Percentiles rank a stretch among this genome's conserved stretches.
Evolutionary conservation across 2,888 invertebrate genomes (phyloP).

Genomic region (Noctua pronuba): DNA sequence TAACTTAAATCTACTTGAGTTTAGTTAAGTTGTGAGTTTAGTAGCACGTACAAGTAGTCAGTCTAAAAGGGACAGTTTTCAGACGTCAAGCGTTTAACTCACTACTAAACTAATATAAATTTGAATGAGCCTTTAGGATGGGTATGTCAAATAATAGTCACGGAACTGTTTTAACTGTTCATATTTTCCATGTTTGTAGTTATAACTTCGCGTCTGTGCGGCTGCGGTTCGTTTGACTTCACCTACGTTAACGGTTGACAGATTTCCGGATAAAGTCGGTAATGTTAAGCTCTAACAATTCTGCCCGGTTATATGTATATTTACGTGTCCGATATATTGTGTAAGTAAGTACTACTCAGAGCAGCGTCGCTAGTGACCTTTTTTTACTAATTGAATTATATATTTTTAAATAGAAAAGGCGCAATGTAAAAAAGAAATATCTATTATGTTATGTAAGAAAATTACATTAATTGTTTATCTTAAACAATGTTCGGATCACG

Average conservation of each 20-base stretch:
- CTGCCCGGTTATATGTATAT: background rate
- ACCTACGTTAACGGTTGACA: slow-evolving; percentile 12
- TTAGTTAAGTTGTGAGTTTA: background rate
- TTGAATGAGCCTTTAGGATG: background rate
- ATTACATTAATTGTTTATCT: background rate
- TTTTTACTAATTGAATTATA: background rate
- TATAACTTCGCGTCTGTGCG: background rate
- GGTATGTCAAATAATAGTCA: background rate
- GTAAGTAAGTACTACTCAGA: background rate
- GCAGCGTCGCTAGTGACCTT: background rate
- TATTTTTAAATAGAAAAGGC: background rate
- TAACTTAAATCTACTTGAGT: too few species aligned
- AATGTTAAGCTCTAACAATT: background rate
- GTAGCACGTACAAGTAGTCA: background rate
- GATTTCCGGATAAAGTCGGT: slow-evolving; percentile 6
- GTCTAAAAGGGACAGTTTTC: background rate
- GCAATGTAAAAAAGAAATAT: background rate
- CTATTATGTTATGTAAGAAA: background rate
- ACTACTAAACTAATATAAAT: background rate
- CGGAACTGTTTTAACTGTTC: background rate
- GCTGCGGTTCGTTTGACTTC: background rate
- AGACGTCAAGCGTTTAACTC: background rate
- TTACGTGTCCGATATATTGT: background rate
- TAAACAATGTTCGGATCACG: background rate
- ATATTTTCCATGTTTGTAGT: background rate